phyloP scores from a whole-genome alignment of 1,140 invertebrate species.

The Trichomalopsis sarcophagae region DNA sequence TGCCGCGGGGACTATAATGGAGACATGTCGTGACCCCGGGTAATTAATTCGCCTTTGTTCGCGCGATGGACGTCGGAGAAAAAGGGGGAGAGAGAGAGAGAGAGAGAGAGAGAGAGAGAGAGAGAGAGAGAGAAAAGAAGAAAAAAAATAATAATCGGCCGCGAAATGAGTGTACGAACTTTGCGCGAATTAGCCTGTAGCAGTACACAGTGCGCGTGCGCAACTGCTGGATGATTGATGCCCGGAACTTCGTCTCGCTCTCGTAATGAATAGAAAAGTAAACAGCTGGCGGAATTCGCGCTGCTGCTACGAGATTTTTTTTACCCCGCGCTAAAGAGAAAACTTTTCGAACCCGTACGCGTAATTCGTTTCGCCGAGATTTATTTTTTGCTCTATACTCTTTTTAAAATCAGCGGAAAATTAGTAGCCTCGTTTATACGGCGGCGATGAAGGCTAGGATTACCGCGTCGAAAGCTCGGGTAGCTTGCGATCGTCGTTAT shows the following conservation, averaged over 20 bases:
- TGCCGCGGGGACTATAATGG: constrained; percentile 17
- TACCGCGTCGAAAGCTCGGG: no score
- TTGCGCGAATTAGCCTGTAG: constrained; percentile 19
- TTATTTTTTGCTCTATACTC: background rate
- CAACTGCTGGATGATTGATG: constrained; percentile 39
- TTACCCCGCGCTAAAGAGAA: background rate
- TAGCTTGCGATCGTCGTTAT: no score
- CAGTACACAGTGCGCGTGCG: background rate
- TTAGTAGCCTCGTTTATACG: no score
- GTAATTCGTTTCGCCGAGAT: background rate
- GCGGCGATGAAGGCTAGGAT: no score
- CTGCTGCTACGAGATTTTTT: background rate
- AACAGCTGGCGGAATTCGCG: background rate
- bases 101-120: no score
- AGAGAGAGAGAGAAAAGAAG: no score
- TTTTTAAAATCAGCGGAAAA: background rate
- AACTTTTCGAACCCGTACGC: background rate
- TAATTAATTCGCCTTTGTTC: constrained; percentile 46
- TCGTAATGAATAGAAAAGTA: constrained; percentile 26
- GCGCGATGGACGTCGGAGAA: background rate
- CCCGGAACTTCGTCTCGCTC: constrained; percentile 15
- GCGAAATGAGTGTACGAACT: constrained; percentile 17
- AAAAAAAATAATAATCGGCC: constrained; percentile 35
- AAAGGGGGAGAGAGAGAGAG: background rate
- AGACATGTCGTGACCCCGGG: constrained; percentile 35